These are phyloP conservation scores for Thaumetopoea pityocampa DNA, from an alignment of 1,140 invertebrate species.

Conservation along the genomic window DNA sequence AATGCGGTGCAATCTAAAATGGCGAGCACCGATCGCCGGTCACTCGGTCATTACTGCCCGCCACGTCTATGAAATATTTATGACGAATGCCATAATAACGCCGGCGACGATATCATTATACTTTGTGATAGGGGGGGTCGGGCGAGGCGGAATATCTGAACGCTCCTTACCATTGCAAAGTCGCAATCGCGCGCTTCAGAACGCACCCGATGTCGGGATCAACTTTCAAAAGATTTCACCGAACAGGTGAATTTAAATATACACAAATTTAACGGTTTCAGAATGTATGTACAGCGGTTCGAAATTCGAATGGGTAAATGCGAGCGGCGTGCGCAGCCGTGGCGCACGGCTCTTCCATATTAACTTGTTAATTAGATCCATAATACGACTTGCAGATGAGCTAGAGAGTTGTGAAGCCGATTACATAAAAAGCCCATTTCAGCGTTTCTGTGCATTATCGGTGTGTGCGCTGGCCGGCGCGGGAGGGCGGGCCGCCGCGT, in stretches of 20 bases:
- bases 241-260: constrained; percentile 45
- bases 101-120: constrained; percentile 76
- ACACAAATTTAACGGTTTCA: constrained; percentile 18
- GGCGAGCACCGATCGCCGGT: constrained; percentile 45
- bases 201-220: constrained; percentile 25
- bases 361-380: constrained; percentile 93
- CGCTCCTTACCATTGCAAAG: constrained; percentile 77
- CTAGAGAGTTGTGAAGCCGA: constrained; percentile 78
- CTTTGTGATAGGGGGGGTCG: constrained; percentile 74
- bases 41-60: constrained; percentile 71
- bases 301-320: constrained; percentile 22
- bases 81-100: constrained; percentile 76
- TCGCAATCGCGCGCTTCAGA: constrained; percentile 54
- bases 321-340: constrained; percentile 57
- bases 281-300: constrained; percentile 15
- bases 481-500: constrained; percentile 77
- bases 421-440: constrained; percentile 77
- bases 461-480: constrained; percentile 67
- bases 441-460: constrained; percentile 77
- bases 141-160: constrained; percentile 74
- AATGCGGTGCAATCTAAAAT: constrained; percentile 23
- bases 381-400: constrained; percentile 94
- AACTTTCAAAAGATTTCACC: constrained; percentile 46
- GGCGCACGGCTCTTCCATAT: constrained; percentile 80
- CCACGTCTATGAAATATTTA: constrained; percentile 72